phyloP scores from a whole-genome alignment of 2,888 invertebrate genomes.

The Acholoe squamosa region DNA sequence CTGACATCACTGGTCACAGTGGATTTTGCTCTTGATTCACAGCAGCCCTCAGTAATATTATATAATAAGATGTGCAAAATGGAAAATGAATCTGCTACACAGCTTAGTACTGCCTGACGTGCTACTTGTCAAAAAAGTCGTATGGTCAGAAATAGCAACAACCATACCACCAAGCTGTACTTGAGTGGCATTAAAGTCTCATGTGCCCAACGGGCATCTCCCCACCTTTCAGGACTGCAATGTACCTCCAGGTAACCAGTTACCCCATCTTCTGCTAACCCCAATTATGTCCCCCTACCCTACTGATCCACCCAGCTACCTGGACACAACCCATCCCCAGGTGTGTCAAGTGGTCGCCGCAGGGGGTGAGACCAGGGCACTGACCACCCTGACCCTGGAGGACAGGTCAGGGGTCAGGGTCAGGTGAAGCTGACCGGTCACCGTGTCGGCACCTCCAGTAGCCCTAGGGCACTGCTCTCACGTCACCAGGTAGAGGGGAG shows the following conservation, averaged over 20 bases:
- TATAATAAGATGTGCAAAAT: too few species aligned
- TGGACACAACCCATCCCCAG: background rate
- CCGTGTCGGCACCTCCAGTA: background rate
- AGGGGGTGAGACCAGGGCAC: constrained; percentile 27
- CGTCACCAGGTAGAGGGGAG: background rate
- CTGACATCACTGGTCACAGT: too few species aligned
- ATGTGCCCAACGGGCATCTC: background rate
- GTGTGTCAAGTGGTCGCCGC: constrained; percentile 56
- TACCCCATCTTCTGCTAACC: background rate
- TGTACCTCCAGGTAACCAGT: background rate
- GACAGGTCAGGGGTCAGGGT: constrained; percentile 50
- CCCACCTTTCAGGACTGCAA: background rate
- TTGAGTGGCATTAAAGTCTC: background rate
- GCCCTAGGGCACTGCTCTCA: background rate
- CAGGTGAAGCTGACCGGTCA: constrained; percentile 29
- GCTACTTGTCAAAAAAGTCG: too few species aligned
- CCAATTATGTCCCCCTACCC: background rate
- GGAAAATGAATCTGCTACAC: too few species aligned
- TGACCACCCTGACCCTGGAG: constrained; percentile 57
- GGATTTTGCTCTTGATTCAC: too few species aligned
- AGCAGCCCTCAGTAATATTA: too few species aligned
- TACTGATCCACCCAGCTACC: too few species aligned
- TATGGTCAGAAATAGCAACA: too few species aligned
- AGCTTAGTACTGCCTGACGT: too few species aligned
- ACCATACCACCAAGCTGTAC: too few species aligned